Evolutionary conservation across 2,888 invertebrate genomes (phyloP).

Genomic region (Lasioglossum figueresi): DNA sequence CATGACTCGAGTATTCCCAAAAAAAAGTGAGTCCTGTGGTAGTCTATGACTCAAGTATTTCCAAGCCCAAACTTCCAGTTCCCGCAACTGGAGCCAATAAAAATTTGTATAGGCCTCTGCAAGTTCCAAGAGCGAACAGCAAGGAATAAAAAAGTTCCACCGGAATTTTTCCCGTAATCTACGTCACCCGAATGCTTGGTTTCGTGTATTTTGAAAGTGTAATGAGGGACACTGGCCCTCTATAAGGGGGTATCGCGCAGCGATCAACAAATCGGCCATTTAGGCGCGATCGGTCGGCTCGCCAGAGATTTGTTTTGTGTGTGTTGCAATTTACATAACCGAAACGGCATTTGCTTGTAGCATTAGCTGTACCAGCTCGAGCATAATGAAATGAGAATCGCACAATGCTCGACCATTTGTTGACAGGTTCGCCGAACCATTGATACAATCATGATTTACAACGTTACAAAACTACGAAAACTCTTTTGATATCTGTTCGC

Average conservation of each 20-base stretch:
- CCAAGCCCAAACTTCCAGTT: no score
- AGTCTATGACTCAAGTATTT: not conserved
- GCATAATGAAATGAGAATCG: not conserved
- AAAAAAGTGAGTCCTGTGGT: not conserved
- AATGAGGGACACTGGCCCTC: slow-evolving; percentile 29
- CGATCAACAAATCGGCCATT: slow-evolving; percentile 59
- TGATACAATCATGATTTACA: slow-evolving; percentile 1
- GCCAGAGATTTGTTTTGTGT: slow-evolving; percentile 48
- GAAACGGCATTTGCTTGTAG: slow-evolving; percentile 48
- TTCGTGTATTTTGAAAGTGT: slow-evolving; percentile 44
- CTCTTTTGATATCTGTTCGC: not conserved
- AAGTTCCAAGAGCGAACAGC: not conserved
- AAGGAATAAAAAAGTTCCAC: slow-evolving; percentile 2
- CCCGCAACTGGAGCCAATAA: no score
- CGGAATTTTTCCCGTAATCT: slow-evolving; percentile 6
- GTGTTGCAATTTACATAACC: slow-evolving; percentile 77
- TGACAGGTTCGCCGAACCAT: not conserved
- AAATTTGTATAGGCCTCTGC: not conserved
- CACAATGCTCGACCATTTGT: not conserved
- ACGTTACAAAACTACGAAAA: not conserved
- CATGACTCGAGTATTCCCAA: not conserved
- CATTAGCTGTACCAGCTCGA: not conserved
- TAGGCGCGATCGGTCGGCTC: slow-evolving; percentile 34
- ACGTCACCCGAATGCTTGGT: slow-evolving; percentile 28
- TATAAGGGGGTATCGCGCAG: slow-evolving; percentile 28